Conservation (phyloP, 2,888 invertebrate species). For the Ornithoptera alexandrae region DNA sequence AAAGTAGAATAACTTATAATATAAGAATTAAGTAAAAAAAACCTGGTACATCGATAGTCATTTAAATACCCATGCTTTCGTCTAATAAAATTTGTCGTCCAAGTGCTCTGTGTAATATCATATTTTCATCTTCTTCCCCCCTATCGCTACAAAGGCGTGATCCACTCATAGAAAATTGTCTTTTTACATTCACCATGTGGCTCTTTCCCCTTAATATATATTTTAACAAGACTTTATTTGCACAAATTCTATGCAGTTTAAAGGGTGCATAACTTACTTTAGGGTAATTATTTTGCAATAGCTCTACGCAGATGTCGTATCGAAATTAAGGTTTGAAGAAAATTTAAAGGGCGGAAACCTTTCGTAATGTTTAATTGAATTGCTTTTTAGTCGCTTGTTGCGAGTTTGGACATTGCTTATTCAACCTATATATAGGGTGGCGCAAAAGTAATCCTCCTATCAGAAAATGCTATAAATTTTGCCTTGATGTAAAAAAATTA, state of each 20-base stretch:
- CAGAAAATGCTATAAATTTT: too few species aligned
- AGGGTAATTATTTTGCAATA: constrained; percentile 75
- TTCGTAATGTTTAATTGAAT: constrained; percentile 62
- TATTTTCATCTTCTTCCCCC: constrained; percentile 44
- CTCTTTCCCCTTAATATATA: constrained; percentile 60
- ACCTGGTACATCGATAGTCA: constrained; percentile 23
- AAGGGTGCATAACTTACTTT: constrained; percentile 79
- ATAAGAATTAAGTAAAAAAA: not conserved
- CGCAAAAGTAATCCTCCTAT: too few species aligned
- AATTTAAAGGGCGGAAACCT: constrained; percentile 61
- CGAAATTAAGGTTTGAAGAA: constrained; percentile 61
- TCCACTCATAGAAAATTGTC: constrained; percentile 62
- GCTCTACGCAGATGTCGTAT: constrained; percentile 71
- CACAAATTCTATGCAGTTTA: constrained; percentile 72
- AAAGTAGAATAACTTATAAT: too few species aligned
- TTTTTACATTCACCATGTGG: constrained; percentile 70
- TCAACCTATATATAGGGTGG: too few species aligned
- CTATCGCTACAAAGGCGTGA: constrained; percentile 46
- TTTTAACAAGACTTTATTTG: constrained; percentile 69
- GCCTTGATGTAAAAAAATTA: too few species aligned
- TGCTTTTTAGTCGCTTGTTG: constrained; percentile 31
- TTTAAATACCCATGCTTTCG: constrained; percentile 34
- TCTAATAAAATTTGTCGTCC: constrained; percentile 39
- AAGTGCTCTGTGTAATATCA: constrained; percentile 52
- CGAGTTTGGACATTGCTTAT: not conserved